phyloP scores from a whole-genome alignment of 2,888 invertebrate genomes.

The Carcina quercana region DNA sequence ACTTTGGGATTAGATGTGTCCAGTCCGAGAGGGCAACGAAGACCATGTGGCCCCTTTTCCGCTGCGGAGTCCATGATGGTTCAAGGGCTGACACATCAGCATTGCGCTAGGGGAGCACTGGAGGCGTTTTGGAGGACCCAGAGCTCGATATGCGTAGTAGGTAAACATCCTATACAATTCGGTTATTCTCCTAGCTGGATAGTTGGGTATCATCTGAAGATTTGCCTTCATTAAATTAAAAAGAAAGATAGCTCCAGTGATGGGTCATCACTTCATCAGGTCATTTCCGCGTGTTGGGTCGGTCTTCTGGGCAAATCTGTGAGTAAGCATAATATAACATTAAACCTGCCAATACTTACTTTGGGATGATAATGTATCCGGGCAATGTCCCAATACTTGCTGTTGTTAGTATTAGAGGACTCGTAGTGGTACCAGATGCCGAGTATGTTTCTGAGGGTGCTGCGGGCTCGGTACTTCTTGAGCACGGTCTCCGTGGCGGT shows the following conservation, averaged over 20 bases:
- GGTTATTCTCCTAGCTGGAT: background rate
- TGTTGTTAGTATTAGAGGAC: constrained; percentile 21
- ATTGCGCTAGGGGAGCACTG: no score
- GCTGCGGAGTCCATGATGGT: no score
- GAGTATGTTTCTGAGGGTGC: constrained; percentile 22
- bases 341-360: constrained; percentile 23
- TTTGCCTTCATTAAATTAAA: background rate
- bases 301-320: background rate
- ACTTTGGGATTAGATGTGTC: no score
- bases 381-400: constrained; percentile 28
- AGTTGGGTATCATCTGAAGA: background rate
- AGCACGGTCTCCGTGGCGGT: constrained; percentile 34
- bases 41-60: no score
- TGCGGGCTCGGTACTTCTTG: constrained; percentile 9
- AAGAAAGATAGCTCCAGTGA: background rate
- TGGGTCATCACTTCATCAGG: background rate
- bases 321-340: background rate
- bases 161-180: background rate
- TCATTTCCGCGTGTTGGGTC: background rate
- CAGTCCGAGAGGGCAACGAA: no score
- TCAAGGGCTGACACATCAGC: no score
- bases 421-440: constrained; percentile 41
- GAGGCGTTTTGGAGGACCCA: no score
- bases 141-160: no score
- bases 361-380: constrained; percentile 39